Conservation (phyloP, 23 tunicate genomes). For the Halocynthia roretzi region DNA sequence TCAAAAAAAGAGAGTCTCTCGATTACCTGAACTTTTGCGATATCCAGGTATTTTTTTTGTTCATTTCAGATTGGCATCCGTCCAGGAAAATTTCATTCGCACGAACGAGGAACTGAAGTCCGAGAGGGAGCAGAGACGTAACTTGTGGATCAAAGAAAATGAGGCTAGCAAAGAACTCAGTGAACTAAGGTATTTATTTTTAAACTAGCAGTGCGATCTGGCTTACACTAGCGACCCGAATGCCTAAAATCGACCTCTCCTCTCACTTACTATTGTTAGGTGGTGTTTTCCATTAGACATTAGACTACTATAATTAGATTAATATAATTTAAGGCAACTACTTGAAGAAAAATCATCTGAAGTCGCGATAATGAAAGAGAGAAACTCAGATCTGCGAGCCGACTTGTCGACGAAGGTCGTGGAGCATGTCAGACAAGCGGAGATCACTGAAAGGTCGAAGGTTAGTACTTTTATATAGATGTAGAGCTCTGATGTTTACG, state of each 20-base stretch:
- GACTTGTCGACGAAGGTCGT: conserved; percentile 47
- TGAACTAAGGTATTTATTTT: conserved; percentile 36
- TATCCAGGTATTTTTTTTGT: not conserved
- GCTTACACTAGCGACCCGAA: not conserved
- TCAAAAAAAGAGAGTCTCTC: not conserved
- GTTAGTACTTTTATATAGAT: conserved; percentile 17
- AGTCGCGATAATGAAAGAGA: conserved; percentile 47
- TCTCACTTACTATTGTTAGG: not conserved
- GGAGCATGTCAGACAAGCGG: conserved; percentile 57
- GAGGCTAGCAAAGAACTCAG: conserved; percentile 37
- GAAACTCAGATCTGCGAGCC: conserved; percentile 47
- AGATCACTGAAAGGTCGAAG: conserved; percentile 54
- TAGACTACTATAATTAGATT: not conserved
- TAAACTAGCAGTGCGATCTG: too few relatives aligned
- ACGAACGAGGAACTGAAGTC: conserved; percentile 35
- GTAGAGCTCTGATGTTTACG: not conserved
- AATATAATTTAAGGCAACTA: conserved; percentile 7
- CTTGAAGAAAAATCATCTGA: conserved; percentile 38
- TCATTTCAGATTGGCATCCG: conserved; percentile 29
- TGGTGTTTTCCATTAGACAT: too few relatives aligned
- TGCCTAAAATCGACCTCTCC: not conserved
- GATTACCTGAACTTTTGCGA: not conserved
- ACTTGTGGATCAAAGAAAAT: conserved; percentile 42
- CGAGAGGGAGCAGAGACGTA: conserved; percentile 51
- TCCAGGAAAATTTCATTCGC: conserved; percentile 26